Percentiles rank a stretch among this genome's conserved stretches.
Conservation (phyloP, 1,140 invertebrate species). For the Euschistus heros region DNA sequence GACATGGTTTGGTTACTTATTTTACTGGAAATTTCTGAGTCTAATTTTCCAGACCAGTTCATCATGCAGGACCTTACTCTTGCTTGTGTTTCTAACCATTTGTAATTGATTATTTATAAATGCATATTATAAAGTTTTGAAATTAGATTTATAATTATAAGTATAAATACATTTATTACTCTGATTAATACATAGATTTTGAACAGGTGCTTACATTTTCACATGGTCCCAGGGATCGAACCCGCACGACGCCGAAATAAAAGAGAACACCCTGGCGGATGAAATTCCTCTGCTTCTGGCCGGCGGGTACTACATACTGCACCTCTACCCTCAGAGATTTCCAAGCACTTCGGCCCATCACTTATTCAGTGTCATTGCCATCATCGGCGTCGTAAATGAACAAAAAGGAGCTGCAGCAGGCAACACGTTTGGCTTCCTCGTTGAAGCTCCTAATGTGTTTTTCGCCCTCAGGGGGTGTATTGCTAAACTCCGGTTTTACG, state of each 20-base stretch:
- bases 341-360: background rate
- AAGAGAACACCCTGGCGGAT: background rate
- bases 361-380: background rate
- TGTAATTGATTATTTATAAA: no score
- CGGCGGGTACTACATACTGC: background rate
- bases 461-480: no score
- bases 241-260: background rate
- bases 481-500: no score
- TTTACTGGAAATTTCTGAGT: no score
- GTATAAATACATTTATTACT: no score
- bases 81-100: no score
- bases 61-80: no score
- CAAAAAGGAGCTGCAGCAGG: background rate
- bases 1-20: no score
- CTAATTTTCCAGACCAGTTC: no score
- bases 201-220: conserved; percentile 3
- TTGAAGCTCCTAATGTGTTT: background rate
- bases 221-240: background rate
- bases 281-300: conserved; percentile 2
- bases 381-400: background rate
- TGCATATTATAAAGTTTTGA: no score
- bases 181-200: no score
- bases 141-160: no score
- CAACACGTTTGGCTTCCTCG: background rate
- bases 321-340: background rate